Evolutionary conservation across 2,113 vertebrate genomes (phyloP), one percentile per base, ranked within the genome.

Genomic region (Catharus bicknelli): DNA sequence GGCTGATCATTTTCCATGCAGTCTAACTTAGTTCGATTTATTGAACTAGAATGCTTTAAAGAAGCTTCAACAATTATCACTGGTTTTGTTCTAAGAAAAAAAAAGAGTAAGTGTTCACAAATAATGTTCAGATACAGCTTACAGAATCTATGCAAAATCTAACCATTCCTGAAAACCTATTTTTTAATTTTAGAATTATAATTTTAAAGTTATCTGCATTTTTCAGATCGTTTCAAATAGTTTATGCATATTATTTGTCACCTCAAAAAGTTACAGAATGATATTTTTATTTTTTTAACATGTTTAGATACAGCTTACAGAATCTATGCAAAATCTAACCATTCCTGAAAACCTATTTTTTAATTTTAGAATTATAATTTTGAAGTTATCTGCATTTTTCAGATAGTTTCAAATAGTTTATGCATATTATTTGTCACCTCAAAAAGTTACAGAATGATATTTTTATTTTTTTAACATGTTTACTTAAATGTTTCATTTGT

Each of bases 51-150:
- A 88, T 99, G 96, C 16, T 90, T 90, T 95, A 99, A 96, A 58
- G 95, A 97, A 30, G 98, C 98, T 86, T 99, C 97, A 59, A 99
- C 98, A 95, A 97, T 98, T 92, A 99, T 96, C 66, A 99, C 98
- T 4, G 99, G 98, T 66, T 98, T 99, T 78, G 99, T 98, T 97
- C 99, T 99, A 94, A 55, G 62, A 75, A 95, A 6, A 81, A 55
- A 93, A n/a, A 94, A 62, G 26, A 92, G 43, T 55, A 77, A 70
- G 19, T 48, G 63, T 82, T 93, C 40, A 84, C 21, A 91, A 84
- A 83, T 63, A 75, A 57, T 50, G 13, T 83, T 88, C 90, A 53
- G 70, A 82, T 72, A 59, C 11, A 93, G 68, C 13, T 79, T 48
- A 64, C 5, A 54, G 27, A 82, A 57, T 42, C 30, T 59, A 34